These are phyloP conservation scores for Drosophila atripex DNA, from an alignment of 2,888 invertebrate genomes.

Conservation along the genomic window DNA sequence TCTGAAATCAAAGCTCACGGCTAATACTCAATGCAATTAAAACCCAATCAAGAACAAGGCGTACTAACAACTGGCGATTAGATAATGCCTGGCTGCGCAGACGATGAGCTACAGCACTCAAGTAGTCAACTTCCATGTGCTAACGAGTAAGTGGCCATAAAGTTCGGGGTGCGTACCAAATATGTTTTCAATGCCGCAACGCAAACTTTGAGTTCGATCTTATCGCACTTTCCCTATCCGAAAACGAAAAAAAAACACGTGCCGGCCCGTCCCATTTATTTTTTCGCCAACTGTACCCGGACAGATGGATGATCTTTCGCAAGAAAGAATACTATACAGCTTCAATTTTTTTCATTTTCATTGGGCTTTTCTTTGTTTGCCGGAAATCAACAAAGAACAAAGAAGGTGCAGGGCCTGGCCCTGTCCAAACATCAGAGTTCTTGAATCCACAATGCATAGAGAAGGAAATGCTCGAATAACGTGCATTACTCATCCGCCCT, in stretches of 20 bases:
- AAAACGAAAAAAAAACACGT: slow-evolving; percentile 24
- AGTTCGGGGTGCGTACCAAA: slow-evolving; percentile 17
- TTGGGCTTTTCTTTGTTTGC: slow-evolving; percentile 52
- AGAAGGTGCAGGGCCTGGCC: slow-evolving; percentile 35
- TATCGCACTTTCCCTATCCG: slow-evolving; percentile 34
- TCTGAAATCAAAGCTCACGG: slow-evolving; percentile 56
- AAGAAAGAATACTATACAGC: slow-evolving; percentile 4
- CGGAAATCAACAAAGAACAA: slow-evolving; percentile 19
- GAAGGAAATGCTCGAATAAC: background rate
- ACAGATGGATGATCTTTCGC: slow-evolving; percentile 28
- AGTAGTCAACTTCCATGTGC: slow-evolving; percentile 36
- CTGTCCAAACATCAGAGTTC: slow-evolving; percentile 9
- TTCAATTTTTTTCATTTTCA: slow-evolving; percentile 52
- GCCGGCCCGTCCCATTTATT: slow-evolving; percentile 1
- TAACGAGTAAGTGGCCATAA: slow-evolving; percentile 35
- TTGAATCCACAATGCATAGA: slow-evolving; percentile 11
- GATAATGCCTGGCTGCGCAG: slow-evolving; percentile 43
- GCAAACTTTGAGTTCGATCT: slow-evolving; percentile 19
- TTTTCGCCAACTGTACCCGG: slow-evolving; percentile 53
- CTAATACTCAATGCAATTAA: slow-evolving; percentile 61
- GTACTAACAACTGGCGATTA: slow-evolving; percentile 44
- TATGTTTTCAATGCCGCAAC: slow-evolving; percentile 39
- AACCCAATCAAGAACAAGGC: slow-evolving; percentile 37
- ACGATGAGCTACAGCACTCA: slow-evolving; percentile 17
- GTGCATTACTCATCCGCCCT: slow-evolving; percentile 33